Evolutionary conservation across 1,140 invertebrate genomes (phyloP).

Genomic region (Drosophila trapezifrons): DNA sequence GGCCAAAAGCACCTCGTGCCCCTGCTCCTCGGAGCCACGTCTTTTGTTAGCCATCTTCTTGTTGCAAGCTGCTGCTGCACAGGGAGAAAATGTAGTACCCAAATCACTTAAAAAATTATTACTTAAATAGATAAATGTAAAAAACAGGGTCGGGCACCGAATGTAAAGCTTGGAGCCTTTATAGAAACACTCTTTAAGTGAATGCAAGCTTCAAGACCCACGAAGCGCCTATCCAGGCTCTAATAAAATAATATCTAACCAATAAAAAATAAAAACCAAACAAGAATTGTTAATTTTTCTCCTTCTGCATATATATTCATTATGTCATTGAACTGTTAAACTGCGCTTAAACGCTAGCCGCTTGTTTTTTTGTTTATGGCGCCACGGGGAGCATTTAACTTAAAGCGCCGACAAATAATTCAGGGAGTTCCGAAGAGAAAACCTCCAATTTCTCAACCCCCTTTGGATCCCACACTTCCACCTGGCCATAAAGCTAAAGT

Average conservation of each 20-base stretch:
- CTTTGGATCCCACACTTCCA: slow-evolving; percentile 22
- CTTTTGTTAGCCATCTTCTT: slow-evolving; percentile 28
- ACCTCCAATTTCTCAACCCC: neutral
- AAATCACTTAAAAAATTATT: neutral
- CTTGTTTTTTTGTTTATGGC: slow-evolving; percentile 62
- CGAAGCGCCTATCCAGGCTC: no score
- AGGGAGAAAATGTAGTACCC: neutral
- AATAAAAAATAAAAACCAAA: neutral
- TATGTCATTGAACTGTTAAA: slow-evolving; percentile 83
- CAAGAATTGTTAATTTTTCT: slow-evolving; percentile 1
- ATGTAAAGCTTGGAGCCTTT: no score
- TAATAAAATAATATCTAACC: no score
- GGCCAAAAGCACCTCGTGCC: slow-evolving; percentile 7
- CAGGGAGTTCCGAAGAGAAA: slow-evolving; percentile 28
- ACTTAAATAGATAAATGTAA: no score
- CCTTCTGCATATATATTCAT: slow-evolving; percentile 68
- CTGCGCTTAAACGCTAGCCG: slow-evolving; percentile 71
- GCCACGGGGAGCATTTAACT: slow-evolving; percentile 77
- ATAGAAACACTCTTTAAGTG: no score
- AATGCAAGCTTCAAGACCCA: no score
- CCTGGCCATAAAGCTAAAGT: slow-evolving; percentile 50
- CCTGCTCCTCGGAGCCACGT: slow-evolving; percentile 6
- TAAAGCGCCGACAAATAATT: slow-evolving; percentile 79
- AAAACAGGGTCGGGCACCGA: no score
- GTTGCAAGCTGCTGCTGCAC: slow-evolving; percentile 19